Base-by-base conservation (phyloP, 2,888 invertebrate genomes). In the Hesperia comma region DNA sequence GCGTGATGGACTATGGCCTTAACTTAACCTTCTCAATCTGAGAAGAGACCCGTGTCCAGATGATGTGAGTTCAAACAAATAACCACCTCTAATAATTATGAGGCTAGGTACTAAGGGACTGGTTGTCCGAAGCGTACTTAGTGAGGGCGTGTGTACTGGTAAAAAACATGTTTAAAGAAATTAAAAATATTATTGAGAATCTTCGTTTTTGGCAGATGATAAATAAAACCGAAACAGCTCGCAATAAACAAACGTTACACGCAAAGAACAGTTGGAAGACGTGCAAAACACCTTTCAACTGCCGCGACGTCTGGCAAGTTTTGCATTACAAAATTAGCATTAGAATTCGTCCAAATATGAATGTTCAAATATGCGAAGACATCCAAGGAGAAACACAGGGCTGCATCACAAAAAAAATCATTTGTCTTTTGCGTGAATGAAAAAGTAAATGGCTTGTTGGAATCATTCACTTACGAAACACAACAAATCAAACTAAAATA, bases 191-290 rank as follows among this genome's bases (percentile, higher is more conserved):
- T n/a, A n/a, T n/a, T n/a, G n/a, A n/a, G n/a, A 32, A 40, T 53
- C 15, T 40, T 53, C 21, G n/a, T 12, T 60, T 37, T 60, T 41
- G 53, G 53, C 41, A 61, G 43, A 17, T 15, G 49, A 12, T 19
- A 54, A 32, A 12, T 19, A 54, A 32, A 32, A 40, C 17, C 40
- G 6, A n/a, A 26, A 17, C 6, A 32, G 12, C 32, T 54, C 26
- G 14, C 53, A 41, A 26, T n/a, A 26, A 63, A 37, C 32, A 62
- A 15, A 41, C 43, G 53, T 41, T 32, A 46, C 7, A 33, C 41
- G 63, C 19, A 63, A 55, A 46, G 33, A 56, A 63, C 56, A 63
- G 63, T 63, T 63, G 63, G 63, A 63, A 49, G 21, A n/a, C 49
- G 56, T 33, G 15, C 63, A 63, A 63, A 56, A 56, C 49, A 49